Conservation (phyloP, 2,113 vertebrate species). For the Dipodomys stephensi region DNA sequence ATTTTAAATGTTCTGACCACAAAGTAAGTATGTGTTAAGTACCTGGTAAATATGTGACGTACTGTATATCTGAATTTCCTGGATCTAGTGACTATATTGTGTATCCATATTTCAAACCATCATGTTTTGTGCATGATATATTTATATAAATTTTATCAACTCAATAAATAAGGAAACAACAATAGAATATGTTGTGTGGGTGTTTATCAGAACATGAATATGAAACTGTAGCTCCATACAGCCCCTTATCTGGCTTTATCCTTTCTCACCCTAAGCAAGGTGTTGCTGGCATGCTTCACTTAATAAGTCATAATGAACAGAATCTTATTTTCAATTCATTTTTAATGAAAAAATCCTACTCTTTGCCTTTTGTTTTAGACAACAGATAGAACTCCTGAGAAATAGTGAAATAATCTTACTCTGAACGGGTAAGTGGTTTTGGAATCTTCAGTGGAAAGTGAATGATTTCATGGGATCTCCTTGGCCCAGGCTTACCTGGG, state of each 20-base stretch:
- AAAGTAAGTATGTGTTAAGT: too few relatives aligned
- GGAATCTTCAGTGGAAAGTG: not conserved
- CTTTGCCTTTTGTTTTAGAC: not conserved
- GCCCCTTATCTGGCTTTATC: not conserved
- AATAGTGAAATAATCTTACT: constrained; percentile 34
- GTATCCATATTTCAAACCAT: not conserved
- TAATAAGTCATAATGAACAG: not conserved
- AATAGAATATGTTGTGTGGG: not conserved
- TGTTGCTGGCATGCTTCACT: not conserved
- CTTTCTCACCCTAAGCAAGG: not conserved
- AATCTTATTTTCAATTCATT: constrained; percentile 17
- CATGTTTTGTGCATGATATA: not conserved
- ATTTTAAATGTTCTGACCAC: not conserved
- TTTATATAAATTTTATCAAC: not conserved
- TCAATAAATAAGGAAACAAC: not conserved
- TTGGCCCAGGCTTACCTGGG: not conserved
- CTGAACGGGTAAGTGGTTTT: not conserved
- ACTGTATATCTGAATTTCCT: not conserved
- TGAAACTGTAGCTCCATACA: too few relatives aligned
- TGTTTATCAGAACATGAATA: not conserved
- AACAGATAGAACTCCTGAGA: not conserved
- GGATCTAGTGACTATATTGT: too few relatives aligned
- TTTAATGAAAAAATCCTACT: not conserved
- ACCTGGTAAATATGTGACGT: not conserved
- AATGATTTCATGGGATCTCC: not conserved